Evolutionary conservation across 2,888 invertebrate genomes (phyloP).

Genomic region (Meandrusa payeni): DNA sequence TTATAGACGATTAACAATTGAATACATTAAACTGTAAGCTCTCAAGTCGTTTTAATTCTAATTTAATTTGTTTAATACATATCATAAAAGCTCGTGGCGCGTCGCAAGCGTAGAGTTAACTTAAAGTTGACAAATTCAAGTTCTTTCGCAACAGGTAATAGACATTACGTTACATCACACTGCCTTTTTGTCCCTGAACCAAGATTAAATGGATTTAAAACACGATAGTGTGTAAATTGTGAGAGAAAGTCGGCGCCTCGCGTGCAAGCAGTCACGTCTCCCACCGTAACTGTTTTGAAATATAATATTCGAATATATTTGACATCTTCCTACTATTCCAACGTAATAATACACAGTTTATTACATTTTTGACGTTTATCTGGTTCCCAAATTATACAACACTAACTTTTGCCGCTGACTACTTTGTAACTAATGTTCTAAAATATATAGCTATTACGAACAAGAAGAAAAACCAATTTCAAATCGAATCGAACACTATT

Average conservation of each 20-base stretch:
- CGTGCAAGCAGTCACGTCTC: constrained; percentile 30
- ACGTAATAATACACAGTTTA: background rate
- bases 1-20: too few relatives aligned
- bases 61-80: too few relatives aligned
- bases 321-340: constrained; percentile 14
- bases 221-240: constrained; percentile 35
- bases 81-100: too few relatives aligned
- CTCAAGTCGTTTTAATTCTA: too few relatives aligned
- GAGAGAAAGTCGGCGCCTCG: constrained; percentile 38
- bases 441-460: too few relatives aligned
- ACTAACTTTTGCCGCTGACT: too few relatives aligned
- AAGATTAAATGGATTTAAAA: constrained; percentile 31
- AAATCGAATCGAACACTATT: too few relatives aligned
- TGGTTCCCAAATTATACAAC: background rate
- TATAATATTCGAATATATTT: constrained; percentile 23
- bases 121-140: background rate
- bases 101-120: too few relatives aligned
- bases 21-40: too few relatives aligned
- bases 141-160: constrained; percentile 5
- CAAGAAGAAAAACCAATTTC: too few relatives aligned
- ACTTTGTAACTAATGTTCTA: too few relatives aligned
- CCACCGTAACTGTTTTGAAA: constrained; percentile 31
- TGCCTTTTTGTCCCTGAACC: constrained; percentile 26
- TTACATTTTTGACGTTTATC: background rate
- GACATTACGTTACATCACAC: constrained; percentile 6